Evolutionary conservation across 2,888 invertebrate genomes (phyloP), one percentile per base, ranked within the genome.

Genomic region (Spodoptera picta): DNA sequence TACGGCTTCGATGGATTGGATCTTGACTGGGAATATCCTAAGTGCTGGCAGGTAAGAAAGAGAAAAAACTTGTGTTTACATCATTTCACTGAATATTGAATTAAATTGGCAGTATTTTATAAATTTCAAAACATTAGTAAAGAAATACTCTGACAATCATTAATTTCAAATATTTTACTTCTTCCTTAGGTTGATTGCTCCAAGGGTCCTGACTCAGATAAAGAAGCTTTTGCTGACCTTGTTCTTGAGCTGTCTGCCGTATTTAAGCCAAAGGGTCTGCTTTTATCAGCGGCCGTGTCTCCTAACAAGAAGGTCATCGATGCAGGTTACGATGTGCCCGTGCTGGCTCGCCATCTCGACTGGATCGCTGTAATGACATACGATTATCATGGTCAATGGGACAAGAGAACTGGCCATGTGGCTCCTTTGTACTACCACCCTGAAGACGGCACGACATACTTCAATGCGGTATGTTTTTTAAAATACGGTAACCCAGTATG

Each of bases 311-410:
- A 96, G 75, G 97, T 98, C 0, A 97, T 98, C 61, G 98, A 98
- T 86, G 97, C 96, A 3, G 97, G 97, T 0, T 98, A 98, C 84
- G 97, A 98, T 82, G 98, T 98, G 0, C 96, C 97, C 0, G 95
- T 96, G 0, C 83, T 98, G 4, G 96, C 97, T 0, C 94, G 95
- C 75, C 96, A 97, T 84, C 93, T 98, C 60, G 98, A 98, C 86
- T 98, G 98, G 98, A 97, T 98, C 53, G 97, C 98, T 0, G 98
- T 98, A 0, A 98, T 98, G 98, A 97, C 98, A 0, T 98, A 98
- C 82, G 98, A 98, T 84, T 98, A 96, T 91, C 98, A 98, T 78
- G 98, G 98, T 0, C 98, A 98, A 81, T 98, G 98, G 98, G 98
- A 98, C 81, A 98, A 97, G 85, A 97, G 97, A 86, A 98, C 98